Base-by-base conservation (phyloP, 1,140 invertebrate species). In the Dysdera silvatica region DNA sequence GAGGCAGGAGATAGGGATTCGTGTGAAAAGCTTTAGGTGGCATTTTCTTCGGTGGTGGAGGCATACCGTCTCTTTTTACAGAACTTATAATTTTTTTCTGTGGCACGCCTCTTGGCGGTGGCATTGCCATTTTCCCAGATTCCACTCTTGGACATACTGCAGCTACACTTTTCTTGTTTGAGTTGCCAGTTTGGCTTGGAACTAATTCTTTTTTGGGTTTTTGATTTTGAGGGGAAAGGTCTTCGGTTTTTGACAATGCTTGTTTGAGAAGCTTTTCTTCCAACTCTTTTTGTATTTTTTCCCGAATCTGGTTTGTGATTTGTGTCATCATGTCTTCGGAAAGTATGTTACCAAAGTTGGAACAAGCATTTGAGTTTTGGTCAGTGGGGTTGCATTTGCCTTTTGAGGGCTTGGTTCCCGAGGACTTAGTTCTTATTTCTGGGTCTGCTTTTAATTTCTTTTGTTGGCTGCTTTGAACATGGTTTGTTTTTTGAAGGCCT, bases 1-100 rank as follows among this genome's bases (percentile, higher is more conserved):
- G 61, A 16, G 61, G 61, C n/a, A 55, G 52, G 12, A 63, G 51
- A 63, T 63, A 63, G 4, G 61, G 61, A 49, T 63, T 63, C n/a
- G 24, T 24, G 41, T 63, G 52, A 24, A 63, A 63, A 31, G 52
- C 28, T 29, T 55, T 63, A 14, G 45, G 45, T 26, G 31, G 20
- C 18, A 32, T 41, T 14, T 49, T 7, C 47, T 49, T 49, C 18
- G 45, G 45, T 14, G 41, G 31, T 26, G 45, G 45, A 28, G 23
- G 45, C 28, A 24, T 6, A 18, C 23, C 40, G 20, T 20, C 5
- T 18, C 40, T 59, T 37, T 51, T 20, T 33, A 37, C 16, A 20
- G n/a, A 33, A n/a, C 12, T 52, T 14, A 4, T 10, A 7, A 33
- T 31, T 53, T 23, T 4, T 40, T 54, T 18, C 28, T 54, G 5